These are phyloP conservation scores for Drosophila setifemur DNA, from an alignment of 1,140 invertebrate genomes.

Conservation along the genomic window DNA sequence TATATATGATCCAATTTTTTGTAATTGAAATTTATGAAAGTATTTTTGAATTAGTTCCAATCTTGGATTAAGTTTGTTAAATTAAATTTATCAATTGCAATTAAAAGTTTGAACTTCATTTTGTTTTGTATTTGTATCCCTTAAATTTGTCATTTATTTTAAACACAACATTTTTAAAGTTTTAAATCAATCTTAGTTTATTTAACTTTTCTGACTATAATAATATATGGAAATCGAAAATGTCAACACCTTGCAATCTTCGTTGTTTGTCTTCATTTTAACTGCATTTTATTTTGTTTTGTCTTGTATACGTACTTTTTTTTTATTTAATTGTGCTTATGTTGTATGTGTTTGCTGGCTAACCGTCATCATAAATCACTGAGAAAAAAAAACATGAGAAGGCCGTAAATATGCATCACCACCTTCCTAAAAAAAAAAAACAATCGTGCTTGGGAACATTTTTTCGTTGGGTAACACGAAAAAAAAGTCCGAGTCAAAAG, in stretches of 20 bases:
- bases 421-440: not conserved
- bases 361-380: constrained; percentile 5
- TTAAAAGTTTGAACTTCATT: too few species aligned
- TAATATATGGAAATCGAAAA: constrained; percentile 11
- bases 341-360: constrained; percentile 10
- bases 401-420: not conserved
- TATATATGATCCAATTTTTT: too few species aligned
- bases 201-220: not conserved
- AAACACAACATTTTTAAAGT: too few species aligned
- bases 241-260: constrained; percentile 2
- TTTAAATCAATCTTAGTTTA: too few species aligned
- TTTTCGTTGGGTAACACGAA: not conserved
- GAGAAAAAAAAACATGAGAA: not conserved
- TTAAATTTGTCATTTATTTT: too few species aligned
- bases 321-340: not conserved
- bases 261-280: constrained; percentile 27
- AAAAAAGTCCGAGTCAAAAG: too few species aligned
- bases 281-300: constrained; percentile 18
- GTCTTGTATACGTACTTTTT: constrained; percentile 7
- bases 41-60: too few species aligned
- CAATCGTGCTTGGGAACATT: not conserved
- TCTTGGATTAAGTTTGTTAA: too few species aligned
- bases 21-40: too few species aligned
- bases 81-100: too few species aligned
- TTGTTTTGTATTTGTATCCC: too few species aligned